A percentile compares a stretch with the other conserved stretches of the same genome.
Conservation (phyloP, 1,140 invertebrate species). For the Aphidius ervi region DNA sequence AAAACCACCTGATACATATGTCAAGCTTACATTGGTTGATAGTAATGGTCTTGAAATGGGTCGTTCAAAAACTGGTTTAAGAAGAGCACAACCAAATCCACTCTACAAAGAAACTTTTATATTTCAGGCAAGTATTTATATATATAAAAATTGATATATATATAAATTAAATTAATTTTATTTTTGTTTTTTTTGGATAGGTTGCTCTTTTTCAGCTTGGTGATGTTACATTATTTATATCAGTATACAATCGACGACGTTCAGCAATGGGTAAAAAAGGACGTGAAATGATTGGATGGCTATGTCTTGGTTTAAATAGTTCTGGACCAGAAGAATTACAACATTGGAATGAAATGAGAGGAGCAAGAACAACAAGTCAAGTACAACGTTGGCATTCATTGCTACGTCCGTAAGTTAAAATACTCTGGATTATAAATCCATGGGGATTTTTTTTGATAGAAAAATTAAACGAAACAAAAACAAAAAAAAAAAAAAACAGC, state of each 20-base stretch:
- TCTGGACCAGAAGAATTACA: constrained; percentile 88
- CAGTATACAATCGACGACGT: constrained; percentile 85
- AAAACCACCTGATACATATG: constrained; percentile 87
- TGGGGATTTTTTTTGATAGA: not conserved
- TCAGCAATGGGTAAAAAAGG: constrained; percentile 80
- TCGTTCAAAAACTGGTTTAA: constrained; percentile 83
- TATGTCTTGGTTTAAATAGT: constrained; percentile 85
- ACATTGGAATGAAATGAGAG: constrained; percentile 90
- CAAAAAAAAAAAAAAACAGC: not conserved
- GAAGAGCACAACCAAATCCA: constrained; percentile 89
- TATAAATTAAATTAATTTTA: not conserved
- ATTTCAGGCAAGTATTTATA: constrained; percentile 70
- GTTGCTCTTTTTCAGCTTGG: constrained; percentile 91
- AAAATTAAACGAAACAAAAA: not conserved
- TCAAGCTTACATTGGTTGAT: constrained; percentile 85
- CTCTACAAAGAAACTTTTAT: constrained; percentile 94
- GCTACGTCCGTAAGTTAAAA: constrained; percentile 41
- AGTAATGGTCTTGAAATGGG: constrained; percentile 90
- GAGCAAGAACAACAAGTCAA: constrained; percentile 48
- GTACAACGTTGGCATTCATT: constrained; percentile 51
- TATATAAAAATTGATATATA: constrained; percentile 1
- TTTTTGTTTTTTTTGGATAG: constrained; percentile 45
- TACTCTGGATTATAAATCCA: not conserved
- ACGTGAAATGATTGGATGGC: constrained; percentile 91
- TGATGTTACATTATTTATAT: constrained; percentile 92